phyloP scores from a whole-genome alignment of 2,888 invertebrate genomes.

The Megalurothrips usitatus region DNA sequence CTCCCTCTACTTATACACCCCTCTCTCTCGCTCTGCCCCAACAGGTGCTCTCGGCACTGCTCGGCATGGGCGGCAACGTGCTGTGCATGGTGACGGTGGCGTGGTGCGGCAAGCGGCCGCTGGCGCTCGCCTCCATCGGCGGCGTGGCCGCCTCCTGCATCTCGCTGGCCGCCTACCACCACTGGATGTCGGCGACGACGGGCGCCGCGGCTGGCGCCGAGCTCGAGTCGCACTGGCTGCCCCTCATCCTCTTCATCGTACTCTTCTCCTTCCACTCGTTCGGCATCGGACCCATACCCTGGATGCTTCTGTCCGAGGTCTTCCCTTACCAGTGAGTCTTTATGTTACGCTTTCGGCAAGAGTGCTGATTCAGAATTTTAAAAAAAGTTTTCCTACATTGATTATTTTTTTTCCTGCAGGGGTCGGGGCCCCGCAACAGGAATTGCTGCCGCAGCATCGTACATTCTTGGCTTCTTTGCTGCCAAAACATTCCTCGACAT shows the following conservation, averaged over 20 bases:
- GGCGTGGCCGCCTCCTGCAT: slow-evolving; percentile 48
- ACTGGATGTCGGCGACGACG: slow-evolving; percentile 35
- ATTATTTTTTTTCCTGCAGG: slow-evolving; percentile 47
- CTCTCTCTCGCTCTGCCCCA: slow-evolving; percentile 35
- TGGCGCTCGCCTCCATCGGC: slow-evolving; percentile 49
- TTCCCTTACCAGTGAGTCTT: slow-evolving; percentile 53
- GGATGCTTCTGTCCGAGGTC: slow-evolving; percentile 56
- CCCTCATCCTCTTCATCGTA: slow-evolving; percentile 48
- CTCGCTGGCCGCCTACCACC: slow-evolving; percentile 49
- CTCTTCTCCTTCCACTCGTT: slow-evolving; percentile 47
- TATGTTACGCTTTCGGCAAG: no score
- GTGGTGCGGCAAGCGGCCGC: slow-evolving; percentile 50
- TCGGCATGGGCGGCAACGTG: slow-evolving; percentile 49
- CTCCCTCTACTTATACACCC: not conserved
- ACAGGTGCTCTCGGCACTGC: slow-evolving; percentile 51
- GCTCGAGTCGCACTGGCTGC: slow-evolving; percentile 46
- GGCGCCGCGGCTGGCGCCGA: slow-evolving; percentile 38
- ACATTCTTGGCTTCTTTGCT: slow-evolving; percentile 51
- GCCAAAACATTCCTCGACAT: slow-evolving; percentile 54
- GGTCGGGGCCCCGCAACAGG: slow-evolving; percentile 55
- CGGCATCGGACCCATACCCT: slow-evolving; percentile 50
- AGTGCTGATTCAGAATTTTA: no score
- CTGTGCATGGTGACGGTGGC: slow-evolving; percentile 48
- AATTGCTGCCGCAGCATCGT: slow-evolving; percentile 53
- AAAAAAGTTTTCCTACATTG: no score